phyloP scores from a whole-genome alignment of 1,140 invertebrate species.

The Drosophila santomea region DNA sequence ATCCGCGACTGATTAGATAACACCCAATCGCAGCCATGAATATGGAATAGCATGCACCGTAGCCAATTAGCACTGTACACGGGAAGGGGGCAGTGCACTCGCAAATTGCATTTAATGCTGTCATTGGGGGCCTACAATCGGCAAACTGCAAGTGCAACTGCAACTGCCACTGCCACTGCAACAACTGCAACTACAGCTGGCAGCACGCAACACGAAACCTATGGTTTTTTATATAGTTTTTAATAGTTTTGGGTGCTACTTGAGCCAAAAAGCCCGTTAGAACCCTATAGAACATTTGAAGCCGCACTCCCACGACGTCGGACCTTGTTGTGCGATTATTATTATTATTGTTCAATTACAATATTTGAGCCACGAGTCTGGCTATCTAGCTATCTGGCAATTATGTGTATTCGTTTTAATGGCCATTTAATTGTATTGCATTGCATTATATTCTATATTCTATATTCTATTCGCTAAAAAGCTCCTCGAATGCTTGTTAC shows the following conservation, averaged over 20 bases:
- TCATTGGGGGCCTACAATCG: constrained; percentile 50
- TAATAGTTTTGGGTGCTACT: constrained; percentile 11
- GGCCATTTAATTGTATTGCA: constrained; percentile 51
- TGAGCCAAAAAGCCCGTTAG: constrained; percentile 3
- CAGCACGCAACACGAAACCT: constrained; percentile 27
- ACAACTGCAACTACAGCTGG: not conserved
- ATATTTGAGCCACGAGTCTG: constrained; percentile 26
- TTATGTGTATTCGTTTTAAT: constrained; percentile 62
- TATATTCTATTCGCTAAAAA: constrained; percentile 5
- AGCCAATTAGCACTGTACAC: constrained; percentile 33
- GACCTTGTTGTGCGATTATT: constrained; percentile 16
- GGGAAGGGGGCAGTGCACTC: constrained; percentile 26
- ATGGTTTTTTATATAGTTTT: constrained; percentile 7
- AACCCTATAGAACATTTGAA: constrained; percentile 20
- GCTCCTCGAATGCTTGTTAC: constrained; percentile 17
- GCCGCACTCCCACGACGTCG: constrained; percentile 32
- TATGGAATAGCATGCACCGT: not conserved
- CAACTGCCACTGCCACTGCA: not conserved
- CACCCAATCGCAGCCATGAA: constrained; percentile 2
- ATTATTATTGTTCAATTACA: constrained; percentile 41
- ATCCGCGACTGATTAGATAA: constrained; percentile 7
- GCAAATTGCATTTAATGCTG: constrained; percentile 49
- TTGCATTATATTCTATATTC: constrained; percentile 7
- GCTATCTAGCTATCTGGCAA: constrained; percentile 10
- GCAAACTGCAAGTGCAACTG: constrained; percentile 5